Conservation (phyloP, 2,113 vertebrate species). For the Copsychus sechellarum region DNA sequence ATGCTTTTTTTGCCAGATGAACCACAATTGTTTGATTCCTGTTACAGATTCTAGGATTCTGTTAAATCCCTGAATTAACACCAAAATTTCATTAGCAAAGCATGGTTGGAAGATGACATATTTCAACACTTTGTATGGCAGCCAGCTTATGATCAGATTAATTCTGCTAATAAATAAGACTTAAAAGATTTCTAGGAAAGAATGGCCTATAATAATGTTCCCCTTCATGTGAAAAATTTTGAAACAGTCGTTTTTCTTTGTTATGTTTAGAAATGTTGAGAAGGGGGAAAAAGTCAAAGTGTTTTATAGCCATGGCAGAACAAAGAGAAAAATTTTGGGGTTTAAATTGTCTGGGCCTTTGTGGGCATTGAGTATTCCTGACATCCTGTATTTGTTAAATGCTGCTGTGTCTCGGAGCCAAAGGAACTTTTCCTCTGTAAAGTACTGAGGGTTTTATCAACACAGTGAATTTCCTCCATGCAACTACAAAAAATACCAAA, state of each 20-base stretch:
- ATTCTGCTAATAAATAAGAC: slow-evolving; percentile 76
- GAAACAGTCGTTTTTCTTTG: slow-evolving; percentile 65
- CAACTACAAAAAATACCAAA: not conserved
- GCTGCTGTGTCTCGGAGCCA: not conserved
- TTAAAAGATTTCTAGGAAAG: slow-evolving; percentile 75
- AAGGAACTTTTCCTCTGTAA: not conserved
- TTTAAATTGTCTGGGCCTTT: slow-evolving; percentile 56
- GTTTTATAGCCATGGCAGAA: slow-evolving; percentile 65
- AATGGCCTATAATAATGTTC: slow-evolving; percentile 68
- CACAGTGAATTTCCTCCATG: not conserved
- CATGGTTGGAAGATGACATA: slow-evolving; percentile 65
- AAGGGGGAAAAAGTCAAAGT: slow-evolving; percentile 30
- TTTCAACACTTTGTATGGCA: slow-evolving; percentile 69
- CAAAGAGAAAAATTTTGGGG: slow-evolving; percentile 65
- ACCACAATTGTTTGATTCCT: slow-evolving; percentile 66
- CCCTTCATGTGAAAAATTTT: slow-evolving; percentile 68
- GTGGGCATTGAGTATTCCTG: not conserved
- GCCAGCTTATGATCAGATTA: slow-evolving; percentile 73
- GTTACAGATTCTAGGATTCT: slow-evolving; percentile 60
- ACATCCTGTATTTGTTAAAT: not conserved
- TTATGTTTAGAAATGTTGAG: slow-evolving; percentile 62
- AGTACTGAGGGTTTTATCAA: not conserved
- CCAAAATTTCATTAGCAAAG: slow-evolving; percentile 74
- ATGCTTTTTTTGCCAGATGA: slow-evolving; percentile 58
- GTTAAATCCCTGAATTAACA: slow-evolving; percentile 67